Evolutionary conservation across 2,113 vertebrate species (phyloP).

Genomic region (Pleuronectes platessa): DNA sequence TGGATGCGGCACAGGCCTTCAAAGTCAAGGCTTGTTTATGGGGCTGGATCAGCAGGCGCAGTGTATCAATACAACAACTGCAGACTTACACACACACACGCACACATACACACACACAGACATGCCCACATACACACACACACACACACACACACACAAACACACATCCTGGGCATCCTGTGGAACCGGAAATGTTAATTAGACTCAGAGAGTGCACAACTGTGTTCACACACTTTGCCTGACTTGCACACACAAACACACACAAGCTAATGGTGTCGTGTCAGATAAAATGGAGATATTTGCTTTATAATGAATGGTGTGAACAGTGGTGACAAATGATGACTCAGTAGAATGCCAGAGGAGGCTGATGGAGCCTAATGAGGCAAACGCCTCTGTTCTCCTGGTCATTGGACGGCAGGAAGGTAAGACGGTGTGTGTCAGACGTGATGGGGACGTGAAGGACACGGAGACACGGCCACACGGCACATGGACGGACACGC

Average conservation of each 20-base stretch:
- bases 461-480: background rate
- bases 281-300: conserved; percentile 20
- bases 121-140: too few species aligned
- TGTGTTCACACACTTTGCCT: conserved; percentile 21
- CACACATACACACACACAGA: background rate
- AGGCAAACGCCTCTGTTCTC: background rate
- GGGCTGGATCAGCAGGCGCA: too few species aligned
- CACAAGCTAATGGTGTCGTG: conserved; percentile 32
- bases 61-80: too few species aligned
- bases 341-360: conserved; percentile 38
- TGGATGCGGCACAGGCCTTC: conserved; percentile 46
- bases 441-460: background rate
- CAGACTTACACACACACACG: background rate
- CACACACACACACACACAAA: background rate
- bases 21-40: conserved; percentile 18
- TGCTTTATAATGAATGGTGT: conserved; percentile 34
- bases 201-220: conserved; percentile 32
- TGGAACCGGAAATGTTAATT: conserved; percentile 59
- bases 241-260: conserved; percentile 14
- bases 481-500: background rate
- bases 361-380: conserved; percentile 48
- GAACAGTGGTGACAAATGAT: conserved; percentile 32
- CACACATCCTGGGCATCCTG: conserved; percentile 28
- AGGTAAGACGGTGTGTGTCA: background rate
- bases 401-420: conserved; percentile 11